A percentile compares a stretch with the other conserved stretches of the same genome.
Conservation (phyloP, 1,140 invertebrate species). For the Notospermus geniculatus region DNA sequence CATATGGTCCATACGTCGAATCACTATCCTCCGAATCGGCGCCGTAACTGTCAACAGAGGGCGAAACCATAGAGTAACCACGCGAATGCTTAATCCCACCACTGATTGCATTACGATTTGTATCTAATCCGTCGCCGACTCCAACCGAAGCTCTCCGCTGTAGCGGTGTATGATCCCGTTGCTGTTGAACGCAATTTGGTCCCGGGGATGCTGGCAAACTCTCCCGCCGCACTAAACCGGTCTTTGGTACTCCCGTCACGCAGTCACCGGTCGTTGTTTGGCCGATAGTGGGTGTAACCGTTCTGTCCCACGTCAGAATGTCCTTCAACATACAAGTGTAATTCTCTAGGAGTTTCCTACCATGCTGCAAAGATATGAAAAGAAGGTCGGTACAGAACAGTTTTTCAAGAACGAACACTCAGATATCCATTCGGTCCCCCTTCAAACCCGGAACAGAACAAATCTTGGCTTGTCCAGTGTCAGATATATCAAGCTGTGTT, state of each 20-base stretch:
- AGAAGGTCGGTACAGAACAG: neutral
- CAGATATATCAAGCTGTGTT: no score
- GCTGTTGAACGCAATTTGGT: neutral
- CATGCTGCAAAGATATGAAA: slow-evolving; percentile 6
- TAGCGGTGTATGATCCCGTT: neutral
- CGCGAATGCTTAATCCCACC: neutral
- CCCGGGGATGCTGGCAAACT: neutral
- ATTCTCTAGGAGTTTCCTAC: slow-evolving; percentile 3
- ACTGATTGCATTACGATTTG: neutral
- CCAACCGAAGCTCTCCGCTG: neutral
- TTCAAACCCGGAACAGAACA: no score
- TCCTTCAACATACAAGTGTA: neutral
- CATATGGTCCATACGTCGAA: no score
- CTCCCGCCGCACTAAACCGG: neutral
- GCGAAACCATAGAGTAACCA: neutral
- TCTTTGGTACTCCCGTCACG: neutral
- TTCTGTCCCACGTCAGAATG: neutral
- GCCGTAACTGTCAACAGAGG: neutral
- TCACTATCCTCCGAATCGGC: neutral
- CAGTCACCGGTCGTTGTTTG: neutral
- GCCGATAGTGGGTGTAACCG: neutral
- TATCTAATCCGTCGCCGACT: neutral
- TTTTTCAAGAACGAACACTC: neutral
- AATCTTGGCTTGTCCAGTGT: no score
- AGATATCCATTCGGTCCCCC: no score